Conservation (phyloP, 2,113 vertebrate genomes). For the Datnioides undecimradiatus region DNA sequence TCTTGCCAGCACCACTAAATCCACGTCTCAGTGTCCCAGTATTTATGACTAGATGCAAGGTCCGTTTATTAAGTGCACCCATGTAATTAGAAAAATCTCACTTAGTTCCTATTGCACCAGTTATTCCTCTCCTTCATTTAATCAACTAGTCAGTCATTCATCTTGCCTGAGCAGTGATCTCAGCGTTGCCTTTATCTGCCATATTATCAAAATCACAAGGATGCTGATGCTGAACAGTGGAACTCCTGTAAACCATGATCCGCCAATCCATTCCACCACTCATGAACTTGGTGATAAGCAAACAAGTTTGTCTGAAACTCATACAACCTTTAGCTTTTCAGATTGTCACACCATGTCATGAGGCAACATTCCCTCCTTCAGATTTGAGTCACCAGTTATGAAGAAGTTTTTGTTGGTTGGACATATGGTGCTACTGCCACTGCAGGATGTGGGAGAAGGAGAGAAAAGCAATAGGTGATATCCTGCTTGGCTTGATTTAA, state of each 20-base stretch:
- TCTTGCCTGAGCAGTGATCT: background rate
- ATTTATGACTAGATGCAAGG: conserved; percentile 60
- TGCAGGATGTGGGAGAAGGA: conserved; percentile 7
- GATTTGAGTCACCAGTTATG: background rate
- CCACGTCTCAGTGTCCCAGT: conserved; percentile 25
- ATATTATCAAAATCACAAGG: background rate
- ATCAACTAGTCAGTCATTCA: conserved; percentile 40
- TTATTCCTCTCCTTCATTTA: conserved; percentile 32
- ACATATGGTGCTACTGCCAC: background rate
- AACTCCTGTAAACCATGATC: background rate
- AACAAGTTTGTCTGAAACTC: background rate
- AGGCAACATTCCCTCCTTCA: conserved; percentile 10
- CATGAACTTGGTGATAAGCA: too few species aligned
- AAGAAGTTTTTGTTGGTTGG: background rate
- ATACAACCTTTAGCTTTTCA: background rate
- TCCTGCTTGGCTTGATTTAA: background rate
- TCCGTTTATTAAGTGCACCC: conserved; percentile 66
- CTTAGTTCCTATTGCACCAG: conserved; percentile 25
- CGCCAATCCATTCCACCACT: background rate
- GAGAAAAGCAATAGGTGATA: too few species aligned
- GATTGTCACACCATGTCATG: background rate
- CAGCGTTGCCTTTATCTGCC: background rate
- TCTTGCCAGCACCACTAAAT: conserved; percentile 55
- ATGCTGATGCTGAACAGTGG: background rate
- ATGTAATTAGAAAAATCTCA: conserved; percentile 67